A percentile compares a stretch with the other conserved stretches of the same genome.
phyloP scores from a whole-genome alignment of 1,140 invertebrate genomes.

The Gonioctena quinquepunctata region DNA sequence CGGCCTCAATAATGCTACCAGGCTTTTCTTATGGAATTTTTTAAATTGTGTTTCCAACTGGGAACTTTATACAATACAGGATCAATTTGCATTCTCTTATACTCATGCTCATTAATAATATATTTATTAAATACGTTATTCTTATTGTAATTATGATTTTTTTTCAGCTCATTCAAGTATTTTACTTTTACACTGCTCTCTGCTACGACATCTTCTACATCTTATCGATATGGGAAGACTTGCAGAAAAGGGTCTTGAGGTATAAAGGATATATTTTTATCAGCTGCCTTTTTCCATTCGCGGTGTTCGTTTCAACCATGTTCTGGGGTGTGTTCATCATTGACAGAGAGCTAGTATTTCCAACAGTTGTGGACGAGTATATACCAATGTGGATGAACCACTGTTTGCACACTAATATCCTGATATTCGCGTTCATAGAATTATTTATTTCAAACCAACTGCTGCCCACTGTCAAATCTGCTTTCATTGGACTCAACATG shows the following conservation, averaged over 20 bases:
- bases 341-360: constrained; percentile 31
- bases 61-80: too few relatives aligned
- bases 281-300: constrained; percentile 23
- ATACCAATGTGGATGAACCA: background rate
- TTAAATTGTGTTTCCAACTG: too few relatives aligned
- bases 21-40: too few relatives aligned
- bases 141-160: too few relatives aligned
- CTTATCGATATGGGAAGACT: background rate
- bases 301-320: constrained; percentile 24
- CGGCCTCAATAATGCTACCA: too few relatives aligned
- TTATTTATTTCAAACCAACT: background rate
- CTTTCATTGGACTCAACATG: background rate
- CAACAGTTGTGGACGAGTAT: constrained; percentile 12
- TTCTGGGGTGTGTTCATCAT: constrained; percentile 29
- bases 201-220: background rate
- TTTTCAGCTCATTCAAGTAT: background rate
- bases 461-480: background rate
- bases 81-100: too few relatives aligned
- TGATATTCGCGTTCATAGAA: background rate
- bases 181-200: background rate
- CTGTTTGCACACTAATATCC: background rate
- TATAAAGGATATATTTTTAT: background rate
- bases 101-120: too few relatives aligned
- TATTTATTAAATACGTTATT: too few relatives aligned
- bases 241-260: background rate